Percentiles rank a stretch among this genome's conserved stretches.
Evolutionary conservation across 2,888 invertebrate genomes (phyloP).

Genomic region (Anagyrus pseudococci): DNA sequence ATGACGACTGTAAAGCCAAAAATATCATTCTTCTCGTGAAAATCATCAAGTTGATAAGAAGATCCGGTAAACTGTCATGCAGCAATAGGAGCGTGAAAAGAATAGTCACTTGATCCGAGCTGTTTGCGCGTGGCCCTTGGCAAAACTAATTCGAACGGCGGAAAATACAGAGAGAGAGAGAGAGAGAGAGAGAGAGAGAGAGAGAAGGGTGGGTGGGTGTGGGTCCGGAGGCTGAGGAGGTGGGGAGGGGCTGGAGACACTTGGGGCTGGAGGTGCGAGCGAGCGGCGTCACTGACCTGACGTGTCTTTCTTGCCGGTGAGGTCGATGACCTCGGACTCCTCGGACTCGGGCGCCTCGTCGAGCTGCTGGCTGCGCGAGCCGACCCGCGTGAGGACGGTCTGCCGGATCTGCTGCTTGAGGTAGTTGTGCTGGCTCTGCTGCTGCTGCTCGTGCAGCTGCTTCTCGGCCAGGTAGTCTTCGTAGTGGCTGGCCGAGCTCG

Average conservation of each 20-base stretch:
- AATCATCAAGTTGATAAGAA: no score
- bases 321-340: slow-evolving; percentile 73
- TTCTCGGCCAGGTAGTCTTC: slow-evolving; percentile 66
- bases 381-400: slow-evolving; percentile 80
- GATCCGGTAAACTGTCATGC: no score
- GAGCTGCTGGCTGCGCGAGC: slow-evolving; percentile 68
- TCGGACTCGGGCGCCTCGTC: slow-evolving; percentile 67
- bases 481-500: slow-evolving; percentile 63
- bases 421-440: slow-evolving; percentile 64
- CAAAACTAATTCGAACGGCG: no score
- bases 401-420: slow-evolving; percentile 86
- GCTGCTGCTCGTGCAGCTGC: slow-evolving; percentile 64
- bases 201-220: background rate
- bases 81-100: no score
- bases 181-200: no score
- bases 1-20: no score
- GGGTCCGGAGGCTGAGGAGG: no score
- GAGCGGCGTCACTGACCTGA: slow-evolving; percentile 53
- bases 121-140: no score
- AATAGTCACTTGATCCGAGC: no score
- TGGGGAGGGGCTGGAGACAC: no score
- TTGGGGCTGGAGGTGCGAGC: background rate
- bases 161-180: no score
- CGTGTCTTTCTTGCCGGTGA: slow-evolving; percentile 71
- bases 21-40: no score